These are phyloP conservation scores for Allophyes oxyacanthae DNA, from an alignment of 2,888 invertebrate genomes.

Conservation along the genomic window DNA sequence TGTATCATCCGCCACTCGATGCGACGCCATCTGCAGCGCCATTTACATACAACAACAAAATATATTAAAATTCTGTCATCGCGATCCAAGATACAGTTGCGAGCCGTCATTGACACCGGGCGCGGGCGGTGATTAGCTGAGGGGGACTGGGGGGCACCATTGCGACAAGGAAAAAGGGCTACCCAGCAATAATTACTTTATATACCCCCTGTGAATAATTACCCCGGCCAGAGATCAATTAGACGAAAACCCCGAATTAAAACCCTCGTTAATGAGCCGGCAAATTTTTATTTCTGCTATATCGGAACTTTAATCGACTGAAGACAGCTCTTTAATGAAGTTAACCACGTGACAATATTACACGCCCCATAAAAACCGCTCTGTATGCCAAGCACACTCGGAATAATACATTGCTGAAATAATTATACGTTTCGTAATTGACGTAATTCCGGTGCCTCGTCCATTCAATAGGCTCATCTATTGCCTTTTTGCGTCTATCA, in stretches of 20 bases:
- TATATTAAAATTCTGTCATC: constrained; percentile 89
- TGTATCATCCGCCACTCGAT: constrained; percentile 57
- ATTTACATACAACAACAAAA: constrained; percentile 87
- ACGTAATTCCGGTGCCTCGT: constrained; percentile 63
- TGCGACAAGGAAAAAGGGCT: constrained; percentile 88
- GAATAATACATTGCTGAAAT: constrained; percentile 21
- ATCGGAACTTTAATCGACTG: constrained; percentile 54
- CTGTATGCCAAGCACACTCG: background rate
- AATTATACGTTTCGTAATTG: constrained; percentile 56
- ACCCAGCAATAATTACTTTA: constrained; percentile 87
- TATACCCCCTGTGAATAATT: constrained; percentile 88
- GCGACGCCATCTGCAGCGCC: constrained; percentile 74
- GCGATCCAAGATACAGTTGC: constrained; percentile 83
- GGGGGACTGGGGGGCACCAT: constrained; percentile 62
- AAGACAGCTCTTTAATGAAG: constrained; percentile 30
- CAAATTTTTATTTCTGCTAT: constrained; percentile 78
- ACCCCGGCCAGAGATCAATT: constrained; percentile 85
- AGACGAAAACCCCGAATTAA: constrained; percentile 83
- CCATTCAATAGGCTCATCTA: constrained; percentile 68
- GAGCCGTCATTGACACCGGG: constrained; percentile 86
- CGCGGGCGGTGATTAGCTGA: constrained; percentile 82
- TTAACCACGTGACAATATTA: background rate
- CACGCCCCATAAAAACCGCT: background rate
- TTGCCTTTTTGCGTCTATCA: constrained; percentile 62
- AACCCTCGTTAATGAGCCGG: constrained; percentile 80